phyloP scores from a whole-genome alignment of 2,888 invertebrate genomes.

The Chymomyza fuscimana region DNA sequence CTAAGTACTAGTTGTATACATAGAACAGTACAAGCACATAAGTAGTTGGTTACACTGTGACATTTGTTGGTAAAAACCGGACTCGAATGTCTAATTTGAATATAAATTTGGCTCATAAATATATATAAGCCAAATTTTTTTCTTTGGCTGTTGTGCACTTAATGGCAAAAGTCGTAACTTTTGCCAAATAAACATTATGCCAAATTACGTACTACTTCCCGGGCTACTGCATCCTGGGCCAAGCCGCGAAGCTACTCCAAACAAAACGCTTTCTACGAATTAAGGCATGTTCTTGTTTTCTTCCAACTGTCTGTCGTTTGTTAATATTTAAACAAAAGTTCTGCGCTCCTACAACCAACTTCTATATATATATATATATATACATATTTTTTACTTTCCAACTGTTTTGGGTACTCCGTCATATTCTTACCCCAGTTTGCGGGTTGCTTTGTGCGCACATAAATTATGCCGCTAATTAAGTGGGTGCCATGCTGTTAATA shows the following conservation, averaged over 20 bases:
- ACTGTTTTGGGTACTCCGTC: background rate
- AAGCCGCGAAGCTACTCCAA: conserved; percentile 27
- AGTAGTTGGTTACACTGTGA: conserved; percentile 1
- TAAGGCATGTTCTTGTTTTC: background rate
- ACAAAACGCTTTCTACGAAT: conserved; percentile 33
- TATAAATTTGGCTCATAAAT: conserved; percentile 56
- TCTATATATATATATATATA: background rate
- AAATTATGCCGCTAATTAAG: conserved; percentile 66
- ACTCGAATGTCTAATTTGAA: conserved; percentile 50
- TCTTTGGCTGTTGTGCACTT: conserved; percentile 8
- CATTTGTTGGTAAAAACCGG: background rate
- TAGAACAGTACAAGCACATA: background rate
- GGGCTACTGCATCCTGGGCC: conserved; percentile 22
- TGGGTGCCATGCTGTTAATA: conserved; percentile 52
- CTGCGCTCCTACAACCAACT: background rate
- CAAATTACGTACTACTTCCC: background rate
- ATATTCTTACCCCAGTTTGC: conserved; percentile 16
- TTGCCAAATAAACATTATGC: conserved; percentile 29
- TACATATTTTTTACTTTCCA: background rate
- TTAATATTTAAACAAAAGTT: conserved; percentile 54
- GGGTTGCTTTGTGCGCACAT: conserved; percentile 35
- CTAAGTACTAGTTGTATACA: background rate
- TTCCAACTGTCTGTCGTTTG: conserved; percentile 23
- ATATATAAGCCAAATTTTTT: conserved; percentile 36
- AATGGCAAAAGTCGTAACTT: conserved; percentile 35